Base-by-base conservation (phyloP, 2,113 vertebrate genomes). In the Corydoras maculifer region DNA sequence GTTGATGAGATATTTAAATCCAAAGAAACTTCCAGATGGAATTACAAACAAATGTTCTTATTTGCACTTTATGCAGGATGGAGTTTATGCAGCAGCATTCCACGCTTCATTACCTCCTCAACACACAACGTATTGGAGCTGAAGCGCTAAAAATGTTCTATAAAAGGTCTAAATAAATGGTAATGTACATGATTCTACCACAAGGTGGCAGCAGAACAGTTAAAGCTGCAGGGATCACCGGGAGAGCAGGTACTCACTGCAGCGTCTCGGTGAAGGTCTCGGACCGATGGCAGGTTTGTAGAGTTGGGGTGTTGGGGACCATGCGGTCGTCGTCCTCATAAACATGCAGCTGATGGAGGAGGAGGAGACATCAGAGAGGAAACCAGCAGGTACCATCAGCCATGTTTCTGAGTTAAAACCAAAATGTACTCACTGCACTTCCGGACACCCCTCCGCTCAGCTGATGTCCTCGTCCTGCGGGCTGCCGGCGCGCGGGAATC, bases 241-340 rank as follows among this genome's bases (percentile, higher is more conserved):
- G 4, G 15, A 65, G 18, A 13, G 10, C 6, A 11, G n/a, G 10
- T 62, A 92, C 96, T 91, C 87, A 98, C 97, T 98, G 94, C 81
- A 97, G 90, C 18, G 93, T 91, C 87, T 98, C 94, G 82, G 93
- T 92, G 84, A 94, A 96, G 8, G 91, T 91, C 75, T 99, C 97
- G 2, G 94, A 91, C 48, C 93, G 94, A 82, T 93, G 94, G 8
- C 92, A 94, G 5, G 93, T 91, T 54, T 93, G 90, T 69, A 98
- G 91, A 18, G 93, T 98, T 48, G 95, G 96, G 7, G 93, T 92
- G 86, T 91, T 98, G 65, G 97, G 97, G 76, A 99, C 97, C 82
- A 94, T 98, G 77, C 97, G 88, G 81, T 99, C 97, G 66, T 98
- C 95, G 15, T 99, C 95, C 62, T 98, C 95, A 70, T 91, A 96